phyloP scores from a whole-genome alignment of 2,888 invertebrate genomes.

The Scaeva pyrastri region DNA sequence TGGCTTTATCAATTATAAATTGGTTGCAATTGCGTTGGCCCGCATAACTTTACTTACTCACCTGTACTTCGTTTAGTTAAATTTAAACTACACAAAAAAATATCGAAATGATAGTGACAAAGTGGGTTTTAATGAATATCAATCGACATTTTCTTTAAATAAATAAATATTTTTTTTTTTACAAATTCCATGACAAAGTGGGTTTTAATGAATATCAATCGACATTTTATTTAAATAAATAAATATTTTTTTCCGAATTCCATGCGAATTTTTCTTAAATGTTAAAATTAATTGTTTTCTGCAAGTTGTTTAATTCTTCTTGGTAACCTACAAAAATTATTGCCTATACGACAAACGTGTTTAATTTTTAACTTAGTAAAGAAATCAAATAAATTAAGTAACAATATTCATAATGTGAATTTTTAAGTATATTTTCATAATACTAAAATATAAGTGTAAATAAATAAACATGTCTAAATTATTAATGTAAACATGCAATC shows the following conservation, averaged over 20 bases:
- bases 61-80: constrained; percentile 9
- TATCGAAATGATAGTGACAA: constrained; percentile 42
- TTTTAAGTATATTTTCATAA: not conserved
- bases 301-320: too few species aligned
- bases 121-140: constrained; percentile 54
- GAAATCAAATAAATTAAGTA: too few species aligned
- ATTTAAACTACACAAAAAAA: not conserved
- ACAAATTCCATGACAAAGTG: constrained; percentile 45
- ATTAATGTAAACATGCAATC: not conserved
- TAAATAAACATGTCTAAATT: not conserved
- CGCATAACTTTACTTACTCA: constrained; percentile 15
- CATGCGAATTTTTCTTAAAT: not conserved
- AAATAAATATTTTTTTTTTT: too few species aligned
- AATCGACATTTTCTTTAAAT: not conserved
- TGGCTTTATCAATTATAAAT: constrained; percentile 1
- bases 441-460: not conserved
- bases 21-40: constrained; percentile 15
- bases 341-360: too few species aligned
- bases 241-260: too few species aligned
- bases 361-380: too few species aligned
- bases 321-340: too few species aligned
- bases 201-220: constrained; percentile 47
- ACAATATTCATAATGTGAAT: not conserved
- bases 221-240: not conserved
- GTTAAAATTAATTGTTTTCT: too few species aligned